Evolutionary conservation across 2,888 invertebrate species (phyloP).

Genomic region (Platypus cylindrus): DNA sequence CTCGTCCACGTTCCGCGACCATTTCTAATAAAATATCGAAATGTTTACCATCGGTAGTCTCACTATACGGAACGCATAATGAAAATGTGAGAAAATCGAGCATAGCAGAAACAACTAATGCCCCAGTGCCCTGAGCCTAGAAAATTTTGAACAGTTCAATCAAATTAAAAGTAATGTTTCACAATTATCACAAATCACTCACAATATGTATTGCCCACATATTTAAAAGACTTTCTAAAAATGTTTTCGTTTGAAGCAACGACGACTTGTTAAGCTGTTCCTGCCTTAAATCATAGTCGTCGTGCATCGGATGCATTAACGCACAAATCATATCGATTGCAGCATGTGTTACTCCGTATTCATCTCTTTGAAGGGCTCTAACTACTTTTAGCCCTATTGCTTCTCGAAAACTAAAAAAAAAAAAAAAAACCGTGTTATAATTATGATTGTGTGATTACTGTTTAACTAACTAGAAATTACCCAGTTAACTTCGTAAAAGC

Average conservation of each 20-base stretch:
- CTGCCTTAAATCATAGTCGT: slow-evolving; percentile 90
- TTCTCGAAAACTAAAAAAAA: slow-evolving; percentile 90
- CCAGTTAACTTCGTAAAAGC: slow-evolving; percentile 84
- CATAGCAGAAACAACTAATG: slow-evolving; percentile 93
- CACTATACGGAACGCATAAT: slow-evolving; percentile 96
- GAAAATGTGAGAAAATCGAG: slow-evolving; percentile 96
- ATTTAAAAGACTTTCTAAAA: slow-evolving; percentile 83
- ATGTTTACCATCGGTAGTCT: slow-evolving; percentile 94
- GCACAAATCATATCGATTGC: slow-evolving; percentile 96
- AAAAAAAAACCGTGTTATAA: not conserved
- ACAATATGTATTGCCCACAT: slow-evolving; percentile 95
- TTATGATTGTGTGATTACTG: not conserved
- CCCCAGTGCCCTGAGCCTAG: slow-evolving; percentile 85
- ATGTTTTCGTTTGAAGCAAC: slow-evolving; percentile 78
- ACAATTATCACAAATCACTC: slow-evolving; percentile 31
- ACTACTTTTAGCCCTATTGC: slow-evolving; percentile 89
- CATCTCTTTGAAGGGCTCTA: slow-evolving; percentile 73
- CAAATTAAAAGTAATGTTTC: not conserved
- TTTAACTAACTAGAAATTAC: slow-evolving; percentile 35
- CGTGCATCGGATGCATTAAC: slow-evolving; percentile 96
- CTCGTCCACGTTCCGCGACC: slow-evolving; percentile 84
- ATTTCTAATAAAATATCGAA: slow-evolving; percentile 88
- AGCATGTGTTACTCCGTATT: slow-evolving; percentile 86
- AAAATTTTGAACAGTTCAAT: too few relatives aligned
- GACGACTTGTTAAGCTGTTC: slow-evolving; percentile 98